phyloP scores from a whole-genome alignment of 2,797 vertebrate genomes.

The Acanthornis magna region DNA sequence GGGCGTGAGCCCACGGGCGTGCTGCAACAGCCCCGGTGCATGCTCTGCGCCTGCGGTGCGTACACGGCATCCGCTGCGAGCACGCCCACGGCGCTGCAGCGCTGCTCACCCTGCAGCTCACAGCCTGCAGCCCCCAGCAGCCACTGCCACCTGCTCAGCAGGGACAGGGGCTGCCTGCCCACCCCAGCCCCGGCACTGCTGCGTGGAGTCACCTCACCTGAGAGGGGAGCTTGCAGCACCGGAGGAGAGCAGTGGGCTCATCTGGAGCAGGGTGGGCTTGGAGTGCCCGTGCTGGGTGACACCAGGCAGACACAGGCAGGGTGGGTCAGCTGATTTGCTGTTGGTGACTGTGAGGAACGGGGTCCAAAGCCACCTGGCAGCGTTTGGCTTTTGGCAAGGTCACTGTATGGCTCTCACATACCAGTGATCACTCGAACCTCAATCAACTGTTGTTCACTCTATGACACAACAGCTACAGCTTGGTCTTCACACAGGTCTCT shows the following conservation, averaged over 20 bases:
- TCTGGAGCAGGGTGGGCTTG: too few species aligned
- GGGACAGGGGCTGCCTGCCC: too few species aligned
- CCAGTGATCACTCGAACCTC: not conserved
- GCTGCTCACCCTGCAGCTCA: not conserved
- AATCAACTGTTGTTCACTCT: not conserved
- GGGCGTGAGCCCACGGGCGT: fast-evolving
- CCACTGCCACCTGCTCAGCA: not conserved
- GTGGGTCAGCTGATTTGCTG: not conserved
- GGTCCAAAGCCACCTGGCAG: not conserved
- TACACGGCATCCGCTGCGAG: fast-evolving
- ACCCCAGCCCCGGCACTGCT: fast-evolving
- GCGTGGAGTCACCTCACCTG: fast-evolving
- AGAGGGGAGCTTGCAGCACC: fast-evolving
- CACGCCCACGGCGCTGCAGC: fast-evolving
- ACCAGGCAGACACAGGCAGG: not conserved
- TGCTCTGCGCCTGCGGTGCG: fast-evolving
- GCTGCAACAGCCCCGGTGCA: not conserved
- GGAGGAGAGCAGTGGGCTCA: not conserved
- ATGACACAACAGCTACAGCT: not conserved
- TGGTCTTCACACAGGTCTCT: not conserved
- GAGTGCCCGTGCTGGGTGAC: not conserved
- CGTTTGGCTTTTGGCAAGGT: not conserved
- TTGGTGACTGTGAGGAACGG: not conserved
- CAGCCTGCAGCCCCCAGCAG: fast-evolving
- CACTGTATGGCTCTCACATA: not conserved